Evolutionary conservation across 2,888 invertebrate genomes (phyloP).

Genomic region (Eurois occulta): DNA sequence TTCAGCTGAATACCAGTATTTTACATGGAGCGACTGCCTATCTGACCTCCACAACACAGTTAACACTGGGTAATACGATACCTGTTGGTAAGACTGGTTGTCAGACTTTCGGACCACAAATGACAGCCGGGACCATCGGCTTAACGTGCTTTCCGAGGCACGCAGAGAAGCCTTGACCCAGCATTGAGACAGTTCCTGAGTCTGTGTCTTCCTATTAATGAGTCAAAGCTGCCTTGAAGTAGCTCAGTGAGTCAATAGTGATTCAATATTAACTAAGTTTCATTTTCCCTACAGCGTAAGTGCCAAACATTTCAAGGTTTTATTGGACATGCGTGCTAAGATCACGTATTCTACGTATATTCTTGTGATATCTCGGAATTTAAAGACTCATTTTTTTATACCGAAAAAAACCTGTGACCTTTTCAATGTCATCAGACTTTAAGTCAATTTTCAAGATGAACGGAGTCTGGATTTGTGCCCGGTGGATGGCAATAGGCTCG

Average conservation of each 20-base stretch:
- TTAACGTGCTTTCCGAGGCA: neutral
- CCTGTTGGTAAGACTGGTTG: no score
- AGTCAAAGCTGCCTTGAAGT: constrained; percentile 16
- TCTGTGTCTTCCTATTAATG: neutral
- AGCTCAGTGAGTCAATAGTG: constrained; percentile 13
- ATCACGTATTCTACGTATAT: neutral
- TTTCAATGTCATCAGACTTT: no score
- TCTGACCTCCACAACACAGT: no score
- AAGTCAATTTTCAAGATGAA: no score
- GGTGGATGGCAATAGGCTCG: no score
- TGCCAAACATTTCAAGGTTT: constrained; percentile 27
- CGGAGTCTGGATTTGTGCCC: no score
- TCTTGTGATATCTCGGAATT: neutral
- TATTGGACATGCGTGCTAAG: neutral
- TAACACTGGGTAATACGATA: no score
- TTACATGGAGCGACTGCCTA: no score
- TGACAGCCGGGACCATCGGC: neutral
- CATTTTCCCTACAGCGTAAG: constrained; percentile 3
- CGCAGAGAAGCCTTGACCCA: neutral
- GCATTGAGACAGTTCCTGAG: neutral
- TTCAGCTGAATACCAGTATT: no score
- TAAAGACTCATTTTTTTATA: neutral
- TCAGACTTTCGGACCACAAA: neutral
- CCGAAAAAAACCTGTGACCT: neutral
- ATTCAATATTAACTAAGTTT: constrained; percentile 1